Evolutionary conservation across 2,888 invertebrate genomes (phyloP).

Genomic region (Plebejus melissa): DNA sequence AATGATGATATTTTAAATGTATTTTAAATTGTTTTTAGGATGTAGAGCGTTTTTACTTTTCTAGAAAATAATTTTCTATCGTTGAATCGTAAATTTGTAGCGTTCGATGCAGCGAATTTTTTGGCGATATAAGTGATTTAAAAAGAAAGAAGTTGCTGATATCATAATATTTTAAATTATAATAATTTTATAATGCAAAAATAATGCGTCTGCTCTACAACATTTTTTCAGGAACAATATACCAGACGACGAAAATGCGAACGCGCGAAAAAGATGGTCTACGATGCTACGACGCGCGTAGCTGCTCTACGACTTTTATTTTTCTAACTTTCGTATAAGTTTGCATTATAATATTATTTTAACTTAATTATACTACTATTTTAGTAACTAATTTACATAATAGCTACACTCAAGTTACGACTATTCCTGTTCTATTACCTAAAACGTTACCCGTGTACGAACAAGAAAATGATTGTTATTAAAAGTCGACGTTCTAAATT

Average conservation of each 20-base stretch:
- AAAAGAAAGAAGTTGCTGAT: background rate
- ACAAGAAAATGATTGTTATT: conserved; percentile 39
- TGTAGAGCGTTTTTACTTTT: too few relatives aligned
- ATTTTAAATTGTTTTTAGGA: too few relatives aligned
- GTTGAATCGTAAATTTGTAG: too few relatives aligned
- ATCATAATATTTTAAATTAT: too few relatives aligned
- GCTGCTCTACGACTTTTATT: conserved; percentile 44
- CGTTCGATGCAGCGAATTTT: too few relatives aligned
- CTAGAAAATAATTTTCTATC: too few relatives aligned
- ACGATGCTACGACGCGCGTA: conserved; percentile 64
- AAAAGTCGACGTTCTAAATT: conserved; percentile 73
- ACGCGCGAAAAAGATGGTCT: background rate
- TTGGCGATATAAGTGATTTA: background rate
- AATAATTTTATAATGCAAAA: background rate
- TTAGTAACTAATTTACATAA: too few relatives aligned
- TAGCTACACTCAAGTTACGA: too few relatives aligned
- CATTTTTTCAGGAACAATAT: background rate
- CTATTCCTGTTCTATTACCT: background rate
- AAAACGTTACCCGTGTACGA: background rate
- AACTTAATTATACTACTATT: too few relatives aligned
- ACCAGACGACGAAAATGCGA: background rate
- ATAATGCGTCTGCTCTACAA: background rate
- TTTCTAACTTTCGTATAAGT: background rate
- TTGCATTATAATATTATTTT: too few relatives aligned
- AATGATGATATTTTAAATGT: too few relatives aligned